Evolutionary conservation across 2,888 invertebrate species (phyloP).

Genomic region (Pseudoips prasinana): DNA sequence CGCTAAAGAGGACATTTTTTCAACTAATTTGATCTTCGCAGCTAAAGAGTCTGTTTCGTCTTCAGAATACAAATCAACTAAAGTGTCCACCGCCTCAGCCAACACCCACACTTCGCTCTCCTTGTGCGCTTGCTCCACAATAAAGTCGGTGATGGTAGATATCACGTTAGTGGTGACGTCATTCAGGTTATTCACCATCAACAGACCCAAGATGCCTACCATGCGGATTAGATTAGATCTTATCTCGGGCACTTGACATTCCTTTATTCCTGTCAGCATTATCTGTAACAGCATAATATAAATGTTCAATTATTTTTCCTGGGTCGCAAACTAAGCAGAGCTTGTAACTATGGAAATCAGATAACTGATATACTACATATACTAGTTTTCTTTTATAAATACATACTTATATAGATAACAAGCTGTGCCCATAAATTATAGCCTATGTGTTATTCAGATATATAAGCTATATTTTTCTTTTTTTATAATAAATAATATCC

Average conservation of each 20-base stretch:
- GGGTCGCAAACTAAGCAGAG: no score
- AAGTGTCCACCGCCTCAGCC: slow-evolving; percentile 87
- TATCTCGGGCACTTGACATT: slow-evolving; percentile 79
- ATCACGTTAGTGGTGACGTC: slow-evolving; percentile 61
- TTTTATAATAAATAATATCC: no score
- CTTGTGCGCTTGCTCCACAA: slow-evolving; percentile 82
- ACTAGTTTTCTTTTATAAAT: no score
- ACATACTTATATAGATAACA: no score
- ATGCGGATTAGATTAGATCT: slow-evolving; percentile 82
- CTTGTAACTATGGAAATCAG: no score
- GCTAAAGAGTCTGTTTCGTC: slow-evolving; percentile 87
- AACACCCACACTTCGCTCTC: slow-evolving; percentile 87
- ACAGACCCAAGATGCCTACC: slow-evolving; percentile 79
- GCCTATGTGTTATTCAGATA: no score
- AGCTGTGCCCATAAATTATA: no score
- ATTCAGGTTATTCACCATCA: slow-evolving; percentile 65
- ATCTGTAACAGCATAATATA: slow-evolving; percentile 54
- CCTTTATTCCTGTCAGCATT: slow-evolving; percentile 76
- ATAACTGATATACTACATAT: no score
- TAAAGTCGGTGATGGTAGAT: slow-evolving; percentile 79
- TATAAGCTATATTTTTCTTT: no score
- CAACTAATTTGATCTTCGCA: slow-evolving; percentile 83
- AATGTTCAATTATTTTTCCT: no score
- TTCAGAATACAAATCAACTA: slow-evolving; percentile 90
- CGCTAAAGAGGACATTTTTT: slow-evolving; percentile 80